Evolutionary conservation across 2,113 vertebrate species (phyloP).

Genomic region (Sterrhoptilus dennistouni): DNA sequence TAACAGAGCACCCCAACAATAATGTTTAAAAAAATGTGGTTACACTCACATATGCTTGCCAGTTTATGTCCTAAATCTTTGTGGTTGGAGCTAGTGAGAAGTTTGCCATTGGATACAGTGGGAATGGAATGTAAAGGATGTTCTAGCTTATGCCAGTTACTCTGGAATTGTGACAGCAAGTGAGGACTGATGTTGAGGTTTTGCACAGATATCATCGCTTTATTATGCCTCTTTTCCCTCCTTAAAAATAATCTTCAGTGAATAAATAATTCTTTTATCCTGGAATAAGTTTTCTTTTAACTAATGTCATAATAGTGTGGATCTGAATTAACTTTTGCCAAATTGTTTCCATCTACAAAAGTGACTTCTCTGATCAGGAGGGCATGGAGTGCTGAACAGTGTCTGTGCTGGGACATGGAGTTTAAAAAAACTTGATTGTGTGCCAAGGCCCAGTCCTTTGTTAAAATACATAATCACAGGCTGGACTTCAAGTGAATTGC

Average conservation of each 20-base stretch:
- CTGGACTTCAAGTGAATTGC: background rate
- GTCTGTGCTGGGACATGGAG: background rate
- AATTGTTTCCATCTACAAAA: background rate
- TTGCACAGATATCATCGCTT: background rate
- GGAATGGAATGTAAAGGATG: background rate
- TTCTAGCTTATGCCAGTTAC: background rate
- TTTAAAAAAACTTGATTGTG: background rate
- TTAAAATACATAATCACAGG: background rate
- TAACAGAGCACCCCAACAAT: background rate
- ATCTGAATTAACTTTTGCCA: background rate
- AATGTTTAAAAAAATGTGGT: background rate
- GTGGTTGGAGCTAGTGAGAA: background rate
- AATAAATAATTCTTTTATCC: background rate
- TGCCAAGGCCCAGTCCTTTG: background rate
- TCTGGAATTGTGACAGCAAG: background rate
- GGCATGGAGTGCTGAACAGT: background rate
- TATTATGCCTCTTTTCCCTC: background rate
- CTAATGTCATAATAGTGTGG: background rate
- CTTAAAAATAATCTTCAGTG: background rate
- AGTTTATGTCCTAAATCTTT: background rate
- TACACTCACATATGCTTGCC: background rate
- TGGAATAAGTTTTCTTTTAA: background rate
- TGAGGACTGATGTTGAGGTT: background rate
- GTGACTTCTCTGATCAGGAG: background rate
- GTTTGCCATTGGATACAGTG: background rate